Conservation (phyloP, 2,888 invertebrate genomes). For the Elysia crispata region DNA sequence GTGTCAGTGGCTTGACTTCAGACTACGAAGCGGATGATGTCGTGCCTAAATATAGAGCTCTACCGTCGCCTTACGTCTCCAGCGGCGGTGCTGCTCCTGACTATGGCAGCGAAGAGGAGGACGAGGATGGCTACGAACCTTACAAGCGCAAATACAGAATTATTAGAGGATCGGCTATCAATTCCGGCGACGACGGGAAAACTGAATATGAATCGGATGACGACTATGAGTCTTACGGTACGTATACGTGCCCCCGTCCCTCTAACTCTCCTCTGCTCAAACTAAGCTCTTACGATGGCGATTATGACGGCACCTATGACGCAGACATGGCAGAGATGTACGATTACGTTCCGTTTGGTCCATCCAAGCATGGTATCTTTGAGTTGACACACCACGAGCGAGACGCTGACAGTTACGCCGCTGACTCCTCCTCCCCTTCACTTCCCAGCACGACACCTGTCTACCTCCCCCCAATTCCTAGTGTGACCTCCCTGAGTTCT, state of each 20-base stretch:
- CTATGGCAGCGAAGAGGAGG: constrained; percentile 34
- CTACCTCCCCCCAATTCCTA: constrained; percentile 48
- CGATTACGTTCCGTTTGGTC: constrained; percentile 67
- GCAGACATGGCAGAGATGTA: constrained; percentile 50
- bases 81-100: background rate
- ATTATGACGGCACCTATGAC: constrained; percentile 47
- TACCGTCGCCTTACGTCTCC: too few relatives aligned
- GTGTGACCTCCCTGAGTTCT: constrained; percentile 36
- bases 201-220: constrained; percentile 15
- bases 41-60: too few relatives aligned
- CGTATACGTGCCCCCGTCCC: constrained; percentile 44
- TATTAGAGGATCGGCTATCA: constrained; percentile 14
- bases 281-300: constrained; percentile 45
- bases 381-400: constrained; percentile 38
- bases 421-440: constrained; percentile 47
- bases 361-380: constrained; percentile 53
- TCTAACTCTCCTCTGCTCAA: constrained; percentile 20
- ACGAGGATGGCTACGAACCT: constrained; percentile 36
- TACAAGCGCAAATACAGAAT: constrained; percentile 46
- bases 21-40: too few relatives aligned
- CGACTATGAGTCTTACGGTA: constrained; percentile 2
- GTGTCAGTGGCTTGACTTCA: too few relatives aligned
- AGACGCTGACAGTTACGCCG: constrained; percentile 51
- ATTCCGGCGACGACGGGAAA: constrained; percentile 20
- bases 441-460: constrained; percentile 34